phyloP scores from a whole-genome alignment of 2,888 invertebrate species.

The Eristalis intricaria region DNA sequence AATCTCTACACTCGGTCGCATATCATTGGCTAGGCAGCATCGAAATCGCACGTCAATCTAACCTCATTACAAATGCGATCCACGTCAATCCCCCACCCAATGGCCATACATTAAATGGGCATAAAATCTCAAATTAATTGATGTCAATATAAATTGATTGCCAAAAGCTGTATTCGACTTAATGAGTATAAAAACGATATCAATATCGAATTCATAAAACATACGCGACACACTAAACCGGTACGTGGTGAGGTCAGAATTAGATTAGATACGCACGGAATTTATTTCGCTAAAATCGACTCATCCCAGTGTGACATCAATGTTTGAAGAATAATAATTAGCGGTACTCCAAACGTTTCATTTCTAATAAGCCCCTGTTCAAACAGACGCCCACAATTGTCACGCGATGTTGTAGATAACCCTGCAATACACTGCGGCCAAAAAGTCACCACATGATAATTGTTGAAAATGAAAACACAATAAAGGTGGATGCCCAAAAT shows the following conservation, averaged over 20 bases:
- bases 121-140: not conserved
- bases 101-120: not conserved
- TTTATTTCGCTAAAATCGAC: not conserved
- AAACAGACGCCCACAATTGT: conserved; percentile 2
- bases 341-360: not conserved
- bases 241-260: conserved; percentile 12
- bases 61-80: not conserved
- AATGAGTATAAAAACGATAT: conserved; percentile 20
- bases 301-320: conserved; percentile 25
- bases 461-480: not conserved
- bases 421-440: not conserved
- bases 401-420: not conserved
- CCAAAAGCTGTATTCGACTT: not conserved
- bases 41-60: not conserved
- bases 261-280: conserved; percentile 9
- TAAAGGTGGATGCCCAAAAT: not conserved
- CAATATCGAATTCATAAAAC: conserved; percentile 1
- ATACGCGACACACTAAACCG: not conserved
- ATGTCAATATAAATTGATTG: not conserved
- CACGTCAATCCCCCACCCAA: not conserved
- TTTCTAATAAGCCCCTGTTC: not conserved
- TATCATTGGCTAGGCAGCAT: not conserved
- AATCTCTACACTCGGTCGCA: not conserved
- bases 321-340: conserved; percentile 26
- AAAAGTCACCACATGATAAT: not conserved